Conservation (phyloP, 2,888 invertebrate genomes). For the Metalampra italica region DNA sequence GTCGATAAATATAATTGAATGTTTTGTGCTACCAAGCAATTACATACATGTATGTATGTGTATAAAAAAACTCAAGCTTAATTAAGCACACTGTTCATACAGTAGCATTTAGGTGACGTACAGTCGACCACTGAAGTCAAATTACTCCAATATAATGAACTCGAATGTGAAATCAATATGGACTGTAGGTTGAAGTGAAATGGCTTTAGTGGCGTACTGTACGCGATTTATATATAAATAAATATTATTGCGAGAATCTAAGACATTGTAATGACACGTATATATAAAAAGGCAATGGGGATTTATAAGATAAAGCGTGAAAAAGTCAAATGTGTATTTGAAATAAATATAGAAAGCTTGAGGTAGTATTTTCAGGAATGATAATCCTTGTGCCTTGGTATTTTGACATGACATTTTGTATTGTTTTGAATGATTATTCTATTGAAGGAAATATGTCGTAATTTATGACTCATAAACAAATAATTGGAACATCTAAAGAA, state of each 20-base stretch:
- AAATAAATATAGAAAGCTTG: not conserved
- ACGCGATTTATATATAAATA: not conserved
- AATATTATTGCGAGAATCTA: not conserved
- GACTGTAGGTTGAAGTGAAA: no score
- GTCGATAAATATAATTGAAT: no score
- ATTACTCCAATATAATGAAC: no score
- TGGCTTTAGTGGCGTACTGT: not conserved
- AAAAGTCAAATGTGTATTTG: no score
- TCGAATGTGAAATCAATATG: no score
- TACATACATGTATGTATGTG: slow-evolving; percentile 10
- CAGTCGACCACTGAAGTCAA: not conserved
- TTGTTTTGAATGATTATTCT: not conserved
- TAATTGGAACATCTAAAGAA: no score
- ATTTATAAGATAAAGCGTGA: no score
- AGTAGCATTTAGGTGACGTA: slow-evolving; percentile 11
- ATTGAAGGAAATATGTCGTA: not conserved
- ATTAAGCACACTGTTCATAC: slow-evolving; percentile 8
- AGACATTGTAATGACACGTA: no score
- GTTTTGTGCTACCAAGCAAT: not conserved
- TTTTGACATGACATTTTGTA: slow-evolving; percentile 3
- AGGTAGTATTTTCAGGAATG: not conserved
- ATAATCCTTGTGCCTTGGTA: slow-evolving; percentile 11
- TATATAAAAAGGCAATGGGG: not conserved
- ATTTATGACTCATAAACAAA: not conserved
- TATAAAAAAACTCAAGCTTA: slow-evolving; percentile 3